These are phyloP conservation scores for Drosophila pandora DNA, from an alignment of 1,140 invertebrate genomes.

Conservation along the genomic window DNA sequence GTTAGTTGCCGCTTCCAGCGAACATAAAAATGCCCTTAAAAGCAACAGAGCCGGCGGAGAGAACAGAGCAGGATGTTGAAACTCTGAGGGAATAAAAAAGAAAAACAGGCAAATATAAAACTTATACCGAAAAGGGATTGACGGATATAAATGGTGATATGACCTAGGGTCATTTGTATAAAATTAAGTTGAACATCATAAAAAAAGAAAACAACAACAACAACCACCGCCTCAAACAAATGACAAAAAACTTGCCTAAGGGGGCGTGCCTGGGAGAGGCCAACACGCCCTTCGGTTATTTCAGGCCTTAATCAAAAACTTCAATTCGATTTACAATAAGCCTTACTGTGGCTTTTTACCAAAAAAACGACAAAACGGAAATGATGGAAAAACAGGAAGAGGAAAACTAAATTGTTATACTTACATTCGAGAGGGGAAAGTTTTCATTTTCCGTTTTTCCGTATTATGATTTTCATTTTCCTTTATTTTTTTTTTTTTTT, in stretches of 20 bases:
- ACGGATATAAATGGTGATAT: conserved; percentile 82
- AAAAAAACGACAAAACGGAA: background rate
- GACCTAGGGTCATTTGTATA: conserved; percentile 81
- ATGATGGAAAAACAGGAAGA: conserved; percentile 21
- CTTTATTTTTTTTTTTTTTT: background rate
- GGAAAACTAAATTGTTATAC: conserved; percentile 63
- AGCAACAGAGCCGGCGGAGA: conserved; percentile 52
- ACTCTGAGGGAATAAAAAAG: conserved; percentile 23
- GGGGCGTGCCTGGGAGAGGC: conserved; percentile 27
- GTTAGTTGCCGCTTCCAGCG: conserved; percentile 76
- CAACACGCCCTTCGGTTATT: conserved; percentile 42
- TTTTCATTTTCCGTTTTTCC: conserved; percentile 25
- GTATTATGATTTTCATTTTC: conserved; percentile 6
- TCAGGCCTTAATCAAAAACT: conserved; percentile 74
- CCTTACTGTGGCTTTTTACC: conserved; percentile 6
- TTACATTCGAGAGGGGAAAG: conserved; percentile 30
- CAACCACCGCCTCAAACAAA: conserved; percentile 16
- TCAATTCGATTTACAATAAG: conserved; percentile 79
- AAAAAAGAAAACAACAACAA: conserved; percentile 56
- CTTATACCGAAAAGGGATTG: conserved; percentile 81
- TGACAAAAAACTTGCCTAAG: conserved; percentile 40
- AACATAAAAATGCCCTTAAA: conserved; percentile 81
- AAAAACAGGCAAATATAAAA: conserved; percentile 78
- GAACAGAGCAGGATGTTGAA: conserved; percentile 6
- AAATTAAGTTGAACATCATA: conserved; percentile 82